phyloP scores from a whole-genome alignment of 2,797 vertebrate genomes.

The Tachyglossus aculeatus region DNA sequence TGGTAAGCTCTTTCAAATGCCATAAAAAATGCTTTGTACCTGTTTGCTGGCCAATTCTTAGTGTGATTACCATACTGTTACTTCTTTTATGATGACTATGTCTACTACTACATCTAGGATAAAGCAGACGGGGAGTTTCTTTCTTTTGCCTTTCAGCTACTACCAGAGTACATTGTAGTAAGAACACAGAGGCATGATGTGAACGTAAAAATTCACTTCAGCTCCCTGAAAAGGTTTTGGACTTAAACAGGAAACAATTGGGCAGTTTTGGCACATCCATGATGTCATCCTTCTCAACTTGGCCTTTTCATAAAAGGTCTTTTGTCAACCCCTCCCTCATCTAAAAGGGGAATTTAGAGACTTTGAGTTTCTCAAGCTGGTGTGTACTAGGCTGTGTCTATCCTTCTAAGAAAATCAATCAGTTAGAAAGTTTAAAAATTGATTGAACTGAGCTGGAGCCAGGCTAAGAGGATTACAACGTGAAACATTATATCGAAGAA shows the following conservation, averaged over 20 bases:
- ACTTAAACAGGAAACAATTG: background rate
- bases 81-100: too few relatives aligned
- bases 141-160: too few relatives aligned
- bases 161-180: too few relatives aligned
- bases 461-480: background rate
- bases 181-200: background rate
- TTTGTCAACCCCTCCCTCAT: background rate
- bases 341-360: background rate
- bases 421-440: background rate
- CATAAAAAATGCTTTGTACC: too few relatives aligned
- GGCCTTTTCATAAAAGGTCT: background rate
- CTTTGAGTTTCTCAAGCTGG: background rate
- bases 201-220: background rate
- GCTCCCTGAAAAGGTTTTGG: background rate
- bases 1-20: too few relatives aligned
- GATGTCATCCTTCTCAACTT: background rate
- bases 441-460: background rate
- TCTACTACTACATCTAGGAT: too few relatives aligned
- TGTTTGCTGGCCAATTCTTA: too few relatives aligned
- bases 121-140: too few relatives aligned
- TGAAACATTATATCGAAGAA: background rate
- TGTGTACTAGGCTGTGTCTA: background rate
- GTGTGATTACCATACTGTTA: too few relatives aligned
- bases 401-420: background rate
- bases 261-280: background rate